Base-by-base conservation (phyloP, 1,140 invertebrate species). In the Anoplolepis gracilipes region DNA sequence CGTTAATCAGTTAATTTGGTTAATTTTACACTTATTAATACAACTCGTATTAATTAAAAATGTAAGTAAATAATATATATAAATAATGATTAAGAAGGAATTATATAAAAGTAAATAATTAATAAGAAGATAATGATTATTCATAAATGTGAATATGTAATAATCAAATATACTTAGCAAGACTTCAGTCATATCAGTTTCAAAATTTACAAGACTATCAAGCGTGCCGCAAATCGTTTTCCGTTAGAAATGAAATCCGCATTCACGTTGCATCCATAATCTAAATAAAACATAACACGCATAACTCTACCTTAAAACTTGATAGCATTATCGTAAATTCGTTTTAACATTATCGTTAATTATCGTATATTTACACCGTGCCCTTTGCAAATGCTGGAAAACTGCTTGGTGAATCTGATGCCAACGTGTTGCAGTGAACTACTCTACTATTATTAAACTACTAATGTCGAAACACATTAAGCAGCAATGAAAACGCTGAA, bases 381-480 rank as follows among this genome's bases (percentile, higher is more conserved):
- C 25, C 8, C 36, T 42, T 53, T 36, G 22, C 64, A 53, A 79
- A 55, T 81, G 16, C 28, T 39, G 22, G n/a, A 57, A 59, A 57
- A 0, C 4, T 30, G 25, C 2, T 57, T 53, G 16, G 11, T 19
- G n/a, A n/a, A 33, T 81, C 22, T n/a, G 3, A 72, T 39, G n/a
- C 30, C 16, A 28, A 22, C 13, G 30, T 55, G 53, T 25, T 25
- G 30, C 33, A 39, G 49, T 4, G 25, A 55, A 59, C 11, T 53
- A 19, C 19, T 59, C n/a, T 55, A 1, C n/a, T 42, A 6, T 55
- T 28, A 30, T 49, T 49, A 49, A 49, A 49, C 8, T 33, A 70
- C 53, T 82, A 82, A 82, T 73, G 36, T 13, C 53, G 30, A 33
- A 46, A 46, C 22, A 57, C 78, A 82, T 82, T 82, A 82, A 25